Evolutionary conservation across 1,140 invertebrate species (phyloP).

Genomic region (Temnothorax longispinosus): DNA sequence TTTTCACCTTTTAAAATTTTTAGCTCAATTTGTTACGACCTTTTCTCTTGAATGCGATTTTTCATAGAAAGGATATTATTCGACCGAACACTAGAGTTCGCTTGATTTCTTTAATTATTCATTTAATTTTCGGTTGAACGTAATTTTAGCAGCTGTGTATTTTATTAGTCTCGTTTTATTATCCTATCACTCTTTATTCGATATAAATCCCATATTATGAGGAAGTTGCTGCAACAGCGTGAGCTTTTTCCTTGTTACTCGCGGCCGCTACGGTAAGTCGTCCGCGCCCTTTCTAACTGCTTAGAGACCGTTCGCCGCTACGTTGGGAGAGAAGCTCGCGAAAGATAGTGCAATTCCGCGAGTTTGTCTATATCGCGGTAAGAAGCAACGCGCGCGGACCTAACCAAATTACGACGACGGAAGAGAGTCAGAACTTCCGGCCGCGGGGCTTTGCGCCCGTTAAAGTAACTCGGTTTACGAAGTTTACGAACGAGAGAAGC

Average conservation of each 20-base stretch:
- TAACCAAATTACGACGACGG: slow-evolving; percentile 70
- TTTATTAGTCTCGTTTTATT: slow-evolving; percentile 17
- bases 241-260: slow-evolving; percentile 22
- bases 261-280: neutral
- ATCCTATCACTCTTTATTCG: slow-evolving; percentile 10
- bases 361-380: slow-evolving; percentile 71
- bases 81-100: neutral
- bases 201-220: slow-evolving; percentile 40
- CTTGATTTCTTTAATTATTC: neutral
- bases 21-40: neutral
- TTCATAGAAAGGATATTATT: neutral
- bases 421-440: slow-evolving; percentile 69
- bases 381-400: slow-evolving; percentile 63
- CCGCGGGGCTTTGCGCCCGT: slow-evolving; percentile 48
- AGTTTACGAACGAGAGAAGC: slow-evolving; percentile 70
- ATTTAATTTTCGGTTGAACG: neutral
- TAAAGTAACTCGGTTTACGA: slow-evolving; percentile 76
- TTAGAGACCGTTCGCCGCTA: slow-evolving; percentile 17
- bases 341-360: slow-evolving; percentile 57
- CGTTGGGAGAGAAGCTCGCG: slow-evolving; percentile 10
- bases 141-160: neutral
- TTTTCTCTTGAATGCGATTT: neutral
- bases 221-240: neutral
- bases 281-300: neutral
- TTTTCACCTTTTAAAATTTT: neutral